Percentiles rank a stretch among this genome's conserved stretches.
Conservation (phyloP, 2,797 vertebrate genomes). For the Pseudocheirus occidentalis region DNA sequence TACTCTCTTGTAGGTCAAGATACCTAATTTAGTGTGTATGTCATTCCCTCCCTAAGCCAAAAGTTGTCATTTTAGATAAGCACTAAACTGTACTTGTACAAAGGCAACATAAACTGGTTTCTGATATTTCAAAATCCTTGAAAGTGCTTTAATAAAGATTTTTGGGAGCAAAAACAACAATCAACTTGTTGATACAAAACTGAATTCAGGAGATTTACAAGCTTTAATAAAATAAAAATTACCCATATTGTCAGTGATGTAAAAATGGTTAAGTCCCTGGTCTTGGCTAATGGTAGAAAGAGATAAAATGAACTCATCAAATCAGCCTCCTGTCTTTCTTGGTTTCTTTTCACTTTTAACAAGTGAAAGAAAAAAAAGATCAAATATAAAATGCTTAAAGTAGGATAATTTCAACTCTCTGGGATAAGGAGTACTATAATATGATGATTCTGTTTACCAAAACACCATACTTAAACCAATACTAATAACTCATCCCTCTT, state of each 20-base stretch:
- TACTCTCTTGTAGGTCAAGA: no score
- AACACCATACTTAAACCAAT: background rate
- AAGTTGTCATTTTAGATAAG: background rate
- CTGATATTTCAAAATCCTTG: conserved; percentile 6
- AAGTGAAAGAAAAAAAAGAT: conserved; percentile 11
- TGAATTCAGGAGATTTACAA: conserved; percentile 1
- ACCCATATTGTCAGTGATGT: background rate
- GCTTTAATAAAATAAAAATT: conserved; percentile 31
- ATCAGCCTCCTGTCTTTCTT: background rate
- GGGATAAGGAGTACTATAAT: background rate
- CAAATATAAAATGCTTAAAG: conserved; percentile 18
- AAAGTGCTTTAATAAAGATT: background rate
- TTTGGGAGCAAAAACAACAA: background rate
- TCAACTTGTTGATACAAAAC: conserved; percentile 13
- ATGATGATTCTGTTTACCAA: conserved; percentile 5
- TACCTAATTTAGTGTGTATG: no score
- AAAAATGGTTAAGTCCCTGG: background rate
- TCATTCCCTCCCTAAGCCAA: no score
- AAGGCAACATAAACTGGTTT: background rate
- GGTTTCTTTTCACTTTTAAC: conserved; percentile 13
- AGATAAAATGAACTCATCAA: background rate
- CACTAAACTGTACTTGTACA: background rate
- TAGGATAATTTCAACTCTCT: conserved; percentile 4
- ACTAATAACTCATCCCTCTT: conserved; percentile 15
- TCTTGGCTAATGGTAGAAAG: background rate